Conservation (phyloP, 2,888 invertebrate species). For the Leuctra nigra region DNA sequence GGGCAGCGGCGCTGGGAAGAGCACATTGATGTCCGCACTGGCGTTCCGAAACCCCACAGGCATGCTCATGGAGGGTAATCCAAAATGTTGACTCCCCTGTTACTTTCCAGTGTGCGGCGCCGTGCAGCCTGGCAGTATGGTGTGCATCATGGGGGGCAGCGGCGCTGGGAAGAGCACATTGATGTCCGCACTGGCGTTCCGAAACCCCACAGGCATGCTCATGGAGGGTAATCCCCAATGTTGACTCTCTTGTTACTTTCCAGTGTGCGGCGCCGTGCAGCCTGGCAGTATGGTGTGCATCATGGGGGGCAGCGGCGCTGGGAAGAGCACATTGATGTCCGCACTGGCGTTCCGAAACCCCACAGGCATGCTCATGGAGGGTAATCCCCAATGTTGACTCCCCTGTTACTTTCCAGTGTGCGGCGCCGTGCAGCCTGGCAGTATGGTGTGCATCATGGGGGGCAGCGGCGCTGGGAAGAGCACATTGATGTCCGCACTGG, state of each 20-base stretch:
- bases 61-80: slow-evolving; percentile 57
- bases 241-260: too few relatives aligned
- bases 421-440: slow-evolving; percentile 74
- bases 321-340: slow-evolving; percentile 84
- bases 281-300: slow-evolving; percentile 76
- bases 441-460: slow-evolving; percentile 77
- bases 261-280: slow-evolving; percentile 73
- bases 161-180: slow-evolving; percentile 88
- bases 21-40: slow-evolving; percentile 77
- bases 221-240: slow-evolving; percentile 60
- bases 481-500: slow-evolving; percentile 77
- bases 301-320: slow-evolving; percentile 84
- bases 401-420: slow-evolving; percentile 63
- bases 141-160: slow-evolving; percentile 79
- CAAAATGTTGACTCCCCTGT: too few relatives aligned
- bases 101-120: slow-evolving; percentile 70
- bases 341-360: slow-evolving; percentile 70
- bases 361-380: slow-evolving; percentile 67
- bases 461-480: slow-evolving; percentile 88
- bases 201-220: slow-evolving; percentile 64
- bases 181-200: slow-evolving; percentile 74
- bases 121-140: slow-evolving; percentile 71
- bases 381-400: too few relatives aligned
- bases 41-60: slow-evolving; percentile 71
- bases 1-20: slow-evolving; percentile 85